phyloP scores from a whole-genome alignment of 2,888 invertebrate genomes.

The Polylopha cassiicola region DNA sequence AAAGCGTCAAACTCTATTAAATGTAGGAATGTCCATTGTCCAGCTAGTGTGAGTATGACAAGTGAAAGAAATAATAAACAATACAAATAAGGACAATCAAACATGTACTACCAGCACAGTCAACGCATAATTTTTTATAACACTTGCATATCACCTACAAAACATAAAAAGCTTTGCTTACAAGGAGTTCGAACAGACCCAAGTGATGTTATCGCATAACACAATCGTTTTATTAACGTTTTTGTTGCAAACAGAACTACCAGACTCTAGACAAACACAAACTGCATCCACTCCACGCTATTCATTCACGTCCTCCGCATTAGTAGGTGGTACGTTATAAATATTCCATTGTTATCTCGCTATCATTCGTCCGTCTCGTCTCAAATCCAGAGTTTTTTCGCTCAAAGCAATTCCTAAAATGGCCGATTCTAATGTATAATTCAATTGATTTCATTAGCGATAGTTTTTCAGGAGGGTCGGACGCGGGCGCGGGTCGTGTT shows the following conservation, averaged over 20 bases:
- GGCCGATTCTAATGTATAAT: conserved; percentile 64
- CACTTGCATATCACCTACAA: too few species aligned
- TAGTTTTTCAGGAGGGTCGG: conserved; percentile 56
- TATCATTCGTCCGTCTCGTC: conserved; percentile 2
- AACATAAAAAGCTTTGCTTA: too few species aligned
- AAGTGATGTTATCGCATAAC: too few species aligned
- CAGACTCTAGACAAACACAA: conserved; percentile 1
- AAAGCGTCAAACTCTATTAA: too few species aligned
- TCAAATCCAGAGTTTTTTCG: conserved; percentile 34
- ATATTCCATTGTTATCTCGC: conserved; percentile 4
- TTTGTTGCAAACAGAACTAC: too few species aligned
- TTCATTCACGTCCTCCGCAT: conserved; percentile 5
- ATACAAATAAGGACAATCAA: too few species aligned
- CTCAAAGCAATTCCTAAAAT: conserved; percentile 52
- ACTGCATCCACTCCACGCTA: background rate
- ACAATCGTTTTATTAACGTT: background rate
- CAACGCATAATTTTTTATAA: too few species aligned
- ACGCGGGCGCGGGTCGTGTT: conserved; percentile 40
- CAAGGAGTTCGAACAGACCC: too few species aligned
- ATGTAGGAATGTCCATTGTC: too few species aligned
- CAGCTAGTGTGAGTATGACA: too few species aligned
- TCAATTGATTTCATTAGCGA: conserved; percentile 64
- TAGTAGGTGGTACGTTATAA: background rate
- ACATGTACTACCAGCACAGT: too few species aligned
- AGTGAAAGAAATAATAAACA: too few species aligned